These are phyloP conservation scores for Acleris literana DNA, from an alignment of 2,888 invertebrate species.

Conservation along the genomic window DNA sequence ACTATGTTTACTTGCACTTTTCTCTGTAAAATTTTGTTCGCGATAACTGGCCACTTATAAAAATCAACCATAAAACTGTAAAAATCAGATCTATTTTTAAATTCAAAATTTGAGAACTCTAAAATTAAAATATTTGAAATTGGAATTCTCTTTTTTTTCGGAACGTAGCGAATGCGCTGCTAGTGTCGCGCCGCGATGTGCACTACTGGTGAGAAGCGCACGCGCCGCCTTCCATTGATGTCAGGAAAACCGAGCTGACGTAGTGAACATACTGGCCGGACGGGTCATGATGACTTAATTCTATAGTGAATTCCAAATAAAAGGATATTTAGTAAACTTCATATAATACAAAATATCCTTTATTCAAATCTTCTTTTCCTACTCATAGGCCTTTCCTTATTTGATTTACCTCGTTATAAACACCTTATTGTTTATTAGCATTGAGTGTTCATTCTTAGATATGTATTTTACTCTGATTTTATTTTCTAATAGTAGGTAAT, in stretches of 20 bases:
- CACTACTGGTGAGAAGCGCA: constrained; percentile 69
- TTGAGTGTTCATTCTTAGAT: too few species aligned
- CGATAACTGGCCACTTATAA: constrained; percentile 38
- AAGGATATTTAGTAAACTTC: neutral
- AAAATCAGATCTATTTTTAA: constrained; percentile 26
- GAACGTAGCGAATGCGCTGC: constrained; percentile 46
- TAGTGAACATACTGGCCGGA: constrained; percentile 43
- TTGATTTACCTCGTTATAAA: too few species aligned
- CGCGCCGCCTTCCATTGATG: constrained; percentile 64
- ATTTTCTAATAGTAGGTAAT: too few species aligned
- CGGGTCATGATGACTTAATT: constrained; percentile 10
- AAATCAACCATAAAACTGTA: neutral
- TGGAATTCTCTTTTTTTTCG: constrained; percentile 48
- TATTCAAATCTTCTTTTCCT: neutral
- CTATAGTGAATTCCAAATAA: too few species aligned
- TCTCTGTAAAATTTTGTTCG: constrained; percentile 44
- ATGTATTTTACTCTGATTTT: too few species aligned
- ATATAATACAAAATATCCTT: neutral
- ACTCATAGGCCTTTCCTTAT: too few species aligned
- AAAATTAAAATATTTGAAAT: constrained; percentile 30
- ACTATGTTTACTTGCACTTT: constrained; percentile 14
- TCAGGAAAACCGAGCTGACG: constrained; percentile 69
- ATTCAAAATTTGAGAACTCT: constrained; percentile 21
- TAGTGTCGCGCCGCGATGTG: constrained; percentile 62
- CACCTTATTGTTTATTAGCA: too few species aligned